Percentiles rank a stretch among this genome's conserved stretches.
Conservation (phyloP, 2,113 vertebrate species). For the Cygnus buccinator region DNA sequence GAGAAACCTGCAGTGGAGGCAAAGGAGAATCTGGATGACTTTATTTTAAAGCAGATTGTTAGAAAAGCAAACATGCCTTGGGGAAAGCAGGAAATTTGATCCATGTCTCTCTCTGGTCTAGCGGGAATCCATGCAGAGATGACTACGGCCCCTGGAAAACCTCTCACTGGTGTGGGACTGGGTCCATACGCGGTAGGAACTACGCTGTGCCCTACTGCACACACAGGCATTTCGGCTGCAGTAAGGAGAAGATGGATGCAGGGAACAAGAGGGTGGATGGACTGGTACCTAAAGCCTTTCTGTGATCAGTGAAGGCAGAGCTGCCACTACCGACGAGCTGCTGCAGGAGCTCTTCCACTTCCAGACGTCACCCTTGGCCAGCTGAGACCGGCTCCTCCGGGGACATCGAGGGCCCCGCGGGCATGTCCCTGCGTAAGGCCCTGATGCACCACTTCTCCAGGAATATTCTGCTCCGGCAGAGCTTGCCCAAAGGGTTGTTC, state of each 20-base stretch:
- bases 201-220: accelerated
- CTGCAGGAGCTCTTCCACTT: background rate
- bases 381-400: background rate
- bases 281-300: background rate
- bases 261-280: background rate
- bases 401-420: accelerated
- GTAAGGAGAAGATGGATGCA: accelerated
- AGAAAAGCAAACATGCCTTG: background rate
- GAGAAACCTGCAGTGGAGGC: background rate
- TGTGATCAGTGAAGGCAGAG: background rate
- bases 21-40: background rate
- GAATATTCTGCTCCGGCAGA: background rate
- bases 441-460: background rate
- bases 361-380: background rate
- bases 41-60: background rate
- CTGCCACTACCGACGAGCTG: background rate
- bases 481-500: background rate
- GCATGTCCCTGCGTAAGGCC: background rate
- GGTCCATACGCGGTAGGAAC: background rate
- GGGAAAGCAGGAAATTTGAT: background rate
- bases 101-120: background rate
- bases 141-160: background rate
- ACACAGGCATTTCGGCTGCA: background rate
- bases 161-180: background rate
- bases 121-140: background rate